phyloP scores from a whole-genome alignment of 2,113 vertebrate genomes.

The Coregonus clupeaformis region DNA sequence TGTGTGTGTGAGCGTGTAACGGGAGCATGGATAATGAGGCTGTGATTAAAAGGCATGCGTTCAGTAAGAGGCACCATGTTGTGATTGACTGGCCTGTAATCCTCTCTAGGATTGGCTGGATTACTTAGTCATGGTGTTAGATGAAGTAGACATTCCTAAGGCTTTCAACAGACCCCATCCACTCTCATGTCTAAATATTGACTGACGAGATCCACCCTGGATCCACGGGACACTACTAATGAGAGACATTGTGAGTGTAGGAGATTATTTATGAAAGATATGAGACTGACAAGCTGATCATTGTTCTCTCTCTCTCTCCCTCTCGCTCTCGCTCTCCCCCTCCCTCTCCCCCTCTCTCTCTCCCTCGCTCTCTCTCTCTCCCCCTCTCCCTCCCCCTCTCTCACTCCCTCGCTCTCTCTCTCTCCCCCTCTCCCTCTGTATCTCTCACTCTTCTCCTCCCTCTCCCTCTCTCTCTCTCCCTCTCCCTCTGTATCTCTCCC shows the following conservation, averaged over 20 bases:
- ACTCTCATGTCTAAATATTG: neutral
- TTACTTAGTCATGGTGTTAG: neutral
- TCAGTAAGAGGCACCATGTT: slow-evolving; percentile 14
- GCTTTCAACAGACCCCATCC: neutral
- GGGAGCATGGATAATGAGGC: slow-evolving; percentile 22
- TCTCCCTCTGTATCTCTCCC: no score
- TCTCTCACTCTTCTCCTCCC: no score
- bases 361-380: no score
- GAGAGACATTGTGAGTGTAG: no score
- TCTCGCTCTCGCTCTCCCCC: no score
- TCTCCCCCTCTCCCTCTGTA: no score
- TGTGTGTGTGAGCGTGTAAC: neutral
- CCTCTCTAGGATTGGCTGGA: neutral
- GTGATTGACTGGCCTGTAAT: slow-evolving; percentile 1
- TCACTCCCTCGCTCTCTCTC: accelerated
- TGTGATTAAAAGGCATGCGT: slow-evolving; percentile 18
- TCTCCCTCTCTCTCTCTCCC: no score
- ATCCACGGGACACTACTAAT: no score
- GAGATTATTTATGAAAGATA: neutral
- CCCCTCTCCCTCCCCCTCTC: accelerated
- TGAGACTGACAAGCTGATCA: neutral
- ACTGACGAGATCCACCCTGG: slow-evolving; percentile 30
- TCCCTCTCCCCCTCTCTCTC: no score
- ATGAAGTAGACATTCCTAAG: neutral
- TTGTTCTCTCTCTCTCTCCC: neutral